Evolutionary conservation across 2,113 vertebrate genomes (phyloP).

Genomic region (Nematolebias whitei): DNA sequence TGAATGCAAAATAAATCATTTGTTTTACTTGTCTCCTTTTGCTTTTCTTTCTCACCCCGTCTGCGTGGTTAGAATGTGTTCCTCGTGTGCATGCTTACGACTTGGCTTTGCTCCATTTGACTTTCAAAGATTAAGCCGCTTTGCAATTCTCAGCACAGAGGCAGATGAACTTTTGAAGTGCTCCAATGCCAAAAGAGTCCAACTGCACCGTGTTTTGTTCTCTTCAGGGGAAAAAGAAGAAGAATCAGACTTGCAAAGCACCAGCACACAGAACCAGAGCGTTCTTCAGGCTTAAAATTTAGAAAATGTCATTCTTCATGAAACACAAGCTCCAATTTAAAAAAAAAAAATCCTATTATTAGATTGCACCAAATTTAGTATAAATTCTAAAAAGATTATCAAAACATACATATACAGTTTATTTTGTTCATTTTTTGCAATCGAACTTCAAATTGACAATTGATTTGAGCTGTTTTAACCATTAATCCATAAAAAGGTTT

Average conservation of each 20-base stretch:
- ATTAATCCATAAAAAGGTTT: too few species aligned
- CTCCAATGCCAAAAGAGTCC: conserved; percentile 34
- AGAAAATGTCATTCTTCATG: conserved; percentile 27
- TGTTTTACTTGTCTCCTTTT: background rate
- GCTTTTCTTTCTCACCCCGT: background rate
- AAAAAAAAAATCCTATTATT: conserved; percentile 12
- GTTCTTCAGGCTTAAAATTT: conserved; percentile 34
- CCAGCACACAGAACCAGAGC: conserved; percentile 23
- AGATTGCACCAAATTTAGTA: too few species aligned
- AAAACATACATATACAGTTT: too few species aligned
- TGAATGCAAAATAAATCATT: background rate
- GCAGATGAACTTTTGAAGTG: conserved; percentile 62
- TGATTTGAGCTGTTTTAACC: too few species aligned
- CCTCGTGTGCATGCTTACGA: conserved; percentile 6
- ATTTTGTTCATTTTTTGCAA: too few species aligned
- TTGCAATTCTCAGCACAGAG: conserved; percentile 44
- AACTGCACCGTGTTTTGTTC: conserved; percentile 37
- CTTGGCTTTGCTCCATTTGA: conserved; percentile 24
- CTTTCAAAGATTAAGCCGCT: conserved; percentile 54
- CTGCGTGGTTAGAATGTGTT: conserved; percentile 2
- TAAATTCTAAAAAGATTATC: too few species aligned
- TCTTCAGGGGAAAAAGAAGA: conserved; percentile 39
- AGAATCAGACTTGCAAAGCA: conserved; percentile 17
- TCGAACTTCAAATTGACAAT: too few species aligned
- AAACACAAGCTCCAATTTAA: conserved; percentile 27